Evolutionary conservation across 2,888 invertebrate genomes (phyloP), one percentile per base, ranked within the genome.

Genomic region (Gortyna flavago): DNA sequence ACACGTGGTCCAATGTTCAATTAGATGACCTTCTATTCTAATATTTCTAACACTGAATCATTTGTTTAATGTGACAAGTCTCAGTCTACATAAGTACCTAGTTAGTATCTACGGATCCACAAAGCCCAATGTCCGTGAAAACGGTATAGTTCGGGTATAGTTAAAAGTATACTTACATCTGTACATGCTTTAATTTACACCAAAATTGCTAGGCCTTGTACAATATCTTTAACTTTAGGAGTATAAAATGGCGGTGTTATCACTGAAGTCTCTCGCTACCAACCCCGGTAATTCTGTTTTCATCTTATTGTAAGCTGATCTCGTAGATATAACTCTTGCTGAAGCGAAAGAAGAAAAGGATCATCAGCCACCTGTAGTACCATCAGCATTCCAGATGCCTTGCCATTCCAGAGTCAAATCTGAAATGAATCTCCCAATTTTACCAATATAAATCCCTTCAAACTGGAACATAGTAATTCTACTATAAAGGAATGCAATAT

Each of bases 11-110:
- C 66, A 77, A 66, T 77, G 18, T 66, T 51, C 66, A 77, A 66
- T 77, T 54, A 65, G 6, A 59, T 66, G 57, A 48, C 67, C 67
- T 77, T 76, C 78, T 48, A 32, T 66, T 66, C 18, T n/a, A 54
- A 57, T 77, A 77, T 65, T 38, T 48, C 35, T 48, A 78, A 59
- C 54, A 78, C 29, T 48, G 29, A 57, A 78, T 78, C 35, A n/a
- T 62, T 78, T 32, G 66, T 65, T 57, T 18, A 65, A 29, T 21
- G 21, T 38, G 29, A 38, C 44, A 29, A 48, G 38, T 25, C 48
- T 35, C 35, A 29, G 18, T 75, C 35, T 38, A 29, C 7, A 21
- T 16, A 18, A 25, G n/a, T 35, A 41, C 7, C 7, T 44, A 73
- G 3, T 11, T 32, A 48, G 0, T 21, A 13, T 13, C 3, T 41